Base-by-base conservation (phyloP, 2,113 vertebrate species). In the Hydropotes inermis region DNA sequence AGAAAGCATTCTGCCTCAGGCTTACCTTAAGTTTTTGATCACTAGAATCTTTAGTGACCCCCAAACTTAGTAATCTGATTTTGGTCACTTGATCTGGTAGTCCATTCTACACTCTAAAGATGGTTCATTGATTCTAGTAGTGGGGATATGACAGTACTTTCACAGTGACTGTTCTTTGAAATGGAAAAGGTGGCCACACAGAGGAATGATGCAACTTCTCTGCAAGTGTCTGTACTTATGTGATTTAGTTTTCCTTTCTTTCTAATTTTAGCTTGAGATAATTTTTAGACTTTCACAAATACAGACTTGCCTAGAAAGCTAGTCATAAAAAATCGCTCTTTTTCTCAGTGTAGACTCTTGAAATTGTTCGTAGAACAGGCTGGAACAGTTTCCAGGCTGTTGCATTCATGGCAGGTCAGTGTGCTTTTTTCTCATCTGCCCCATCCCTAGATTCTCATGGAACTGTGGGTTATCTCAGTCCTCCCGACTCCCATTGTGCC, bases 121-220 rank as follows among this genome's bases (percentile, higher is more conserved):
- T 25, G 14, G 4, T 17, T 45, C 36, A 17, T 2, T 10, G 27
- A 14, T 30, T 70, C 58, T 76, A 3, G 17, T 15, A 30, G 57
- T 1, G 0, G 45, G 33, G 13, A 33, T 33, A 1, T 50, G 14
- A 19, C 1, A 55, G 4, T 30, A 15, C 6, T 79, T 15, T 76
- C 21, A 23, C 2, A n/a, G 27, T 6, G 6, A 43, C 15, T 14
- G 7, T 61, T 82, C 12, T 60, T 54, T 55, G 50, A 83, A 36
- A 60, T 16, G 39, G 83, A 79, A 87, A 84, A 79, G 25, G 54
- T 57, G 84, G 25, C 67, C 28, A 89, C 19, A 9, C 30, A 16
- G 2, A 43, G 15, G 7, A 8, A 17, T 43, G 39, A 15, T 28
- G 39, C 17, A 15, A 12, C 79, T 74, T 96, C 23, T 92, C n/a